Percentiles rank a stretch among this genome's conserved stretches.
Evolutionary conservation across 2,113 vertebrate genomes (phyloP).

Genomic region (Diphyllodes magnificus): DNA sequence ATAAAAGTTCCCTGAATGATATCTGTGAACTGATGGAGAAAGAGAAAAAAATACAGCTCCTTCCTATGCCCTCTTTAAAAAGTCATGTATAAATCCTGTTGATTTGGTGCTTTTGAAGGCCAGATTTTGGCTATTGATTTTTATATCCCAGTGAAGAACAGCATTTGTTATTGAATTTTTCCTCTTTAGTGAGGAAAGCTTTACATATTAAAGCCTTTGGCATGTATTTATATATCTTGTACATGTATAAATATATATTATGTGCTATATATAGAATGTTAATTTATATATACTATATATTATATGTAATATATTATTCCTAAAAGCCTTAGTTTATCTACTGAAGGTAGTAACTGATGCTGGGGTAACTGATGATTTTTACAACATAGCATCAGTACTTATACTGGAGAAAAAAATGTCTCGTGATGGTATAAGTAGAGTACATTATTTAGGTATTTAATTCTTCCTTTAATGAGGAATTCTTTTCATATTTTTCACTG

Average conservation of each 20-base stretch:
- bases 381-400: background rate
- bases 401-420: background rate
- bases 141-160: background rate
- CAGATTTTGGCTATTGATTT: background rate
- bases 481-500: background rate
- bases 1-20: background rate
- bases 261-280: background rate
- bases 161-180: background rate
- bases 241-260: background rate
- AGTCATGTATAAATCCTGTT: background rate
- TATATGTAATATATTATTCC: background rate
- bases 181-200: background rate
- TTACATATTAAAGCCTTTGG: background rate
- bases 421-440: background rate
- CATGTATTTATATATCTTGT: background rate
- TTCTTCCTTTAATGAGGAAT: background rate
- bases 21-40: background rate
- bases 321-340: background rate
- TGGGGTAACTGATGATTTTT: background rate
- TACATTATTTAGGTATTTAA: background rate
- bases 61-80: background rate
- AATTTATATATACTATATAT: background rate
- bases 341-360: background rate
- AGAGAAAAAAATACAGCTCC: background rate
- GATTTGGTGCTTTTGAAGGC: background rate